A percentile compares a stretch with the other conserved stretches of the same genome.
Evolutionary conservation across 2,113 vertebrate species (phyloP).

Genomic region (Nesoenas mayeri): DNA sequence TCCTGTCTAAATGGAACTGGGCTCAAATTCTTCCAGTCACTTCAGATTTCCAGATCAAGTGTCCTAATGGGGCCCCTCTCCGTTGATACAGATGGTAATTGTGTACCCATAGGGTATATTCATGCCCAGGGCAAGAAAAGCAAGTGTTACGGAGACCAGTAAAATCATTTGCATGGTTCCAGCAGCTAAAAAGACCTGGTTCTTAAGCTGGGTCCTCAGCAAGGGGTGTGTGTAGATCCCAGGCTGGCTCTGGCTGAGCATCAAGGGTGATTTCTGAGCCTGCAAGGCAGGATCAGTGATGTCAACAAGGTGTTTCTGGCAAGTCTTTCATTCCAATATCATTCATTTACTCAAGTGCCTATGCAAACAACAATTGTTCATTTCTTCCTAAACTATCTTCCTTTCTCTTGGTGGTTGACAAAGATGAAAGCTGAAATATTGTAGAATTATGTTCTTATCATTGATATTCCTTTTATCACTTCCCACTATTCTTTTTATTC

Average conservation of each 20-base stretch:
- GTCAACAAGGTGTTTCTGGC: constrained; percentile 42
- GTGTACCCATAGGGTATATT: background rate
- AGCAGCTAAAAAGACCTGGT: background rate
- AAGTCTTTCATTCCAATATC: background rate
- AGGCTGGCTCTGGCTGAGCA: constrained; percentile 12
- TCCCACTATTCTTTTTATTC: constrained; percentile 57
- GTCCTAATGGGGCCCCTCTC: background rate
- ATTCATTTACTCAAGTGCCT: constrained; percentile 40
- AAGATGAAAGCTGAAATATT: constrained; percentile 51
- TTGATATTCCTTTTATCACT: constrained; percentile 49
- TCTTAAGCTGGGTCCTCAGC: background rate
- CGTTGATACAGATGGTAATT: background rate
- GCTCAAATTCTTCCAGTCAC: background rate
- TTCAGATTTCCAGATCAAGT: background rate
- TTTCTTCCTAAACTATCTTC: constrained; percentile 36
- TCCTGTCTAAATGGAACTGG: background rate
- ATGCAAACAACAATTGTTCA: constrained; percentile 26
- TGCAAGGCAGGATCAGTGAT: background rate
- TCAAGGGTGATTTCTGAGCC: constrained; percentile 34
- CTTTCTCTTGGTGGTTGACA: constrained; percentile 22
- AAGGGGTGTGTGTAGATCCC: background rate
- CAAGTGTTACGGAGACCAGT: background rate
- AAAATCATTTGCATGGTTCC: background rate
- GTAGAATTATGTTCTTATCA: constrained; percentile 27
- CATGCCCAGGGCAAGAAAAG: background rate